Base-by-base conservation (phyloP, 2,797 vertebrate species). In the Ataeniobius toweri region DNA sequence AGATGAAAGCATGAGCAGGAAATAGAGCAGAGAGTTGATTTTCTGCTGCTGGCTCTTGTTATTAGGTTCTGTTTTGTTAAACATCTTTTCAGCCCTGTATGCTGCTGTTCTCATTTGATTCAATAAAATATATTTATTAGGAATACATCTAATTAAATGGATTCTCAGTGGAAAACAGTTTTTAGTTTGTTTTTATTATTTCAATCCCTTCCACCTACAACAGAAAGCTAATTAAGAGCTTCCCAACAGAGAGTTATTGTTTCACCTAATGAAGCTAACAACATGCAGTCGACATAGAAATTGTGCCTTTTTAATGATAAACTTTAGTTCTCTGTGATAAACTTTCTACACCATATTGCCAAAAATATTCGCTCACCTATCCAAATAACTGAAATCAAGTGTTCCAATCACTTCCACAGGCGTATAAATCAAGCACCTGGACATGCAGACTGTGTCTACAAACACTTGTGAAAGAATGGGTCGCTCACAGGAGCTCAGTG, bases 41-140 rank as follows among this genome's bases (percentile, higher is more conserved):
- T n/a, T 53, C 73, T 74, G 59, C 5, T 9, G 61, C 24, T 72
- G 75, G 68, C 53, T 58, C 41, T 9, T 68, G 12, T 39, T 24
- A n/a, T 73, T 74, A 41, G 56, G 13, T 69, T 73, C 69, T 48
- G 67, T 75, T 80, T 50, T 63, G 31, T 79, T 79, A 20, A 65
- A 84, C 51, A 72, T 50, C 22, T 71, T 20, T 22, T 71, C 16
- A 67, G 12, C 2, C 2, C 22, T 48, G 31, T 14, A 1, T 39
- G 41, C 46, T 69, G 14, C 31, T 71, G 46, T 76, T 31, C 20
- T 44, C 5, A 3, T 48, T 12, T 55, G 56, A 51, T 56, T 55
- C 6, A 51, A 24, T 13, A 24, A 51, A 73, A 61, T 2, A 24
- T 10, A 56, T 55, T 28, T 76, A 0, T 12, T 28, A 46, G 44